A percentile compares a stretch with the other conserved stretches of the same genome.
phyloP scores from a whole-genome alignment of 2,888 invertebrate species.

The Acanthococcus lagerstroemiae region DNA sequence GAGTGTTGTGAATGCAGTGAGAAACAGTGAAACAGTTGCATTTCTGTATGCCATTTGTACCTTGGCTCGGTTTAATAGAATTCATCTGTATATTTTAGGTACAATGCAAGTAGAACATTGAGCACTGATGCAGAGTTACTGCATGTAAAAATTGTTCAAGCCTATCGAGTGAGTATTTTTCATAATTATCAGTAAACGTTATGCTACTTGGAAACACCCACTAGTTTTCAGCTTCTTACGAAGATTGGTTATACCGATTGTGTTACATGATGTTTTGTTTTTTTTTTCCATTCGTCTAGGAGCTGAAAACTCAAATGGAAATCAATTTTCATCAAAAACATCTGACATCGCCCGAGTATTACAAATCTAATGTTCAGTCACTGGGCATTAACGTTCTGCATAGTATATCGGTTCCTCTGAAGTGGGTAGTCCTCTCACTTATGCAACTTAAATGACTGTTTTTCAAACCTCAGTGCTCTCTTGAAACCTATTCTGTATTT shows the following conservation, averaged over 20 bases:
- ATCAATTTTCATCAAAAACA: conserved; percentile 13
- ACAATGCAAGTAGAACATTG: conserved; percentile 10
- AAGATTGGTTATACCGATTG: not conserved
- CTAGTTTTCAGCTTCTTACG: too few relatives aligned
- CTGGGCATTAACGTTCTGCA: conserved; percentile 14
- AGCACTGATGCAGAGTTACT: conserved; percentile 12
- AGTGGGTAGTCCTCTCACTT: not conserved
- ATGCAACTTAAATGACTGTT: too few relatives aligned
- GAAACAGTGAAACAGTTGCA: too few relatives aligned
- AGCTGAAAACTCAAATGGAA: conserved; percentile 22
- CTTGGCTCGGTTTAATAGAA: too few relatives aligned
- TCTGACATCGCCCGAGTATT: conserved; percentile 10
- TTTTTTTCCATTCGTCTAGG: not conserved
- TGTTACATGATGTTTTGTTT: not conserved
- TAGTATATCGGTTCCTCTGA: conserved; percentile 21
- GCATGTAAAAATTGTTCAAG: conserved; percentile 24
- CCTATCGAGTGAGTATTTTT: conserved; percentile 15
- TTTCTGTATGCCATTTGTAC: too few relatives aligned
- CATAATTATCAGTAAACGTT: not conserved
- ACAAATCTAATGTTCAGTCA: conserved; percentile 9
- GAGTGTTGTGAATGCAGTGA: too few relatives aligned
- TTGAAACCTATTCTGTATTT: not conserved
- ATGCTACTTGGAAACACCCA: not conserved
- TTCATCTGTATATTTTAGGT: conserved; percentile 2
- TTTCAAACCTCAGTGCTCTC: too few relatives aligned